Base-by-base conservation (phyloP, 2,113 vertebrate species). In the Laticauda laticaudata region DNA sequence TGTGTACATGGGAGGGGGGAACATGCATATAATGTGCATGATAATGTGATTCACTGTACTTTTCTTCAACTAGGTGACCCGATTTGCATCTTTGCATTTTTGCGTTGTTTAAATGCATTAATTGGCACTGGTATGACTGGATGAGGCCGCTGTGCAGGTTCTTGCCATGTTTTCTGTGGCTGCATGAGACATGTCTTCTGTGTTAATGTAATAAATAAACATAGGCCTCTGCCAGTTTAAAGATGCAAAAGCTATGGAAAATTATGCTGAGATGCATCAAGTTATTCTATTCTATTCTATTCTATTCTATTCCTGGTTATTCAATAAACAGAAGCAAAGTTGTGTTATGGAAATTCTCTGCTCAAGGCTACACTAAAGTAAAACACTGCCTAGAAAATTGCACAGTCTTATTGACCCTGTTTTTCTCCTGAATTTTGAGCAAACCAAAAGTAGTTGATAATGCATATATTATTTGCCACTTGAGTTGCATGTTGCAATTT, bases 401-500 rank as follows among this genome's bases (percentile, higher is more conserved):
- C 87, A 94, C 91, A 94, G 91, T 92, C 95, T 95, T 95, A 93
- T 92, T 95, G 95, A 94, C 92, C 92, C 56, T 15, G 91, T 94
- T 93, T 96, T 94, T 89, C 54, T 92, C 64, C 89, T 95, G 91
- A 96, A 94, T 92, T 95, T 59, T 54, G 93, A 91, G 94, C 87
- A 94, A 94, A 92, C 89, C 86, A 96, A 94, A 93, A 92, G 18
- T 86, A 93, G 86, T 87, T 94, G 90, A 39, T n/a, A 24, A 15
- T 48, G 29, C 43, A 95, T 94, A 91, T 93, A 90, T 93, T 96
- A 95, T 64, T 96, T 95, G 92, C 55, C 69, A 89, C 89, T 92
- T 95, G 15, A 89, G 75, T 75, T n/a, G 0, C 93, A 92, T 88
- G 94, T 91, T 95, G 94, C 90, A 95, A 91, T 96, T 96, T 96